Conservation (phyloP, 2,888 invertebrate species). For the Melieria picta region DNA sequence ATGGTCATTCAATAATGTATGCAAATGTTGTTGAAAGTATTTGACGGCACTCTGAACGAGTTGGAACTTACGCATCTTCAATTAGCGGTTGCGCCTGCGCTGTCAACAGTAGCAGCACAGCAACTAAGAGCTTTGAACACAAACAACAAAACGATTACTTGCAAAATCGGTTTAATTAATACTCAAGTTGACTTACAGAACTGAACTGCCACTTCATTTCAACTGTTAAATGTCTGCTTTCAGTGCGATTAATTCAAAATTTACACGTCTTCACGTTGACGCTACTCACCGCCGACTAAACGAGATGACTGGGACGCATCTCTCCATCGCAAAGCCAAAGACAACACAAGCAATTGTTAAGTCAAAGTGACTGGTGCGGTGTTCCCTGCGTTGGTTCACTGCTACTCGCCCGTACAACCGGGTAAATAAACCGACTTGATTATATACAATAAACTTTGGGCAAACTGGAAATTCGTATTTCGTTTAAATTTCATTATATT, state of each 20-base stretch:
- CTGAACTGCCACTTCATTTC: conserved; percentile 17
- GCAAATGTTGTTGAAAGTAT: background rate
- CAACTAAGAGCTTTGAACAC: conserved; percentile 8
- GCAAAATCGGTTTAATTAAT: conserved; percentile 5
- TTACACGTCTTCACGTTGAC: conserved; percentile 26
- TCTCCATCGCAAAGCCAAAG: conserved; percentile 1
- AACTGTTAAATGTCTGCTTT: background rate
- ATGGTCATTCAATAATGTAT: background rate
- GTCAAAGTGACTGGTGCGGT: background rate
- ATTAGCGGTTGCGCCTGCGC: conserved; percentile 18
- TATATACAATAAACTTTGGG: too few species aligned
- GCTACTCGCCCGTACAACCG: too few species aligned
- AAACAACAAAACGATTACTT: background rate
- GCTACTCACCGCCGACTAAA: conserved; percentile 28
- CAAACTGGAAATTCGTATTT: too few species aligned
- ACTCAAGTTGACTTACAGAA: conserved; percentile 5
- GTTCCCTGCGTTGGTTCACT: too few species aligned
- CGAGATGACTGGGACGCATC: conserved; percentile 4
- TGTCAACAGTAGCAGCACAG: background rate
- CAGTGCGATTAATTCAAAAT: background rate
- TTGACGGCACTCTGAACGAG: conserved; percentile 29
- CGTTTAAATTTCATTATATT: too few species aligned
- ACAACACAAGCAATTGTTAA: background rate
- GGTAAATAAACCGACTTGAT: too few species aligned
- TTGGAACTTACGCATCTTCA: conserved; percentile 34